phyloP scores from a whole-genome alignment of 2,113 vertebrate species.

The Clarias magur region DNA sequence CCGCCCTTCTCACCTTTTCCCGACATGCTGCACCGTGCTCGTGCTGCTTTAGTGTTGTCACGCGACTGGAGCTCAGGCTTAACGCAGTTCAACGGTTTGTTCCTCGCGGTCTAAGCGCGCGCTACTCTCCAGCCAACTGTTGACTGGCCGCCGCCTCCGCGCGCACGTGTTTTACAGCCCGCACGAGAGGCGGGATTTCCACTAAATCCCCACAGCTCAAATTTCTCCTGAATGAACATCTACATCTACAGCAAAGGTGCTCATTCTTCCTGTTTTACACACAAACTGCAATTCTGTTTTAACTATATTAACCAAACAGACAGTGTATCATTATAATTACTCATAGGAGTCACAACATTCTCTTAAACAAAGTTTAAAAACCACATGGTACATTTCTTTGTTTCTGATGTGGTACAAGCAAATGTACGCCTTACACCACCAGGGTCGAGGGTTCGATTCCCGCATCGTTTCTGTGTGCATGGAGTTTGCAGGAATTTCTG shows the following conservation, averaged over 20 bases:
- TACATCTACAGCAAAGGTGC: neutral
- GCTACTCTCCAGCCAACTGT: constrained; percentile 46
- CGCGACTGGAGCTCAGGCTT: neutral
- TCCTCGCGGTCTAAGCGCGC: constrained; percentile 8
- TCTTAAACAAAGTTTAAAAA: neutral
- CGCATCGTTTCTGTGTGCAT: too few relatives aligned
- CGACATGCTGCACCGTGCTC: constrained; percentile 36
- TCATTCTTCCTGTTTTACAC: neutral
- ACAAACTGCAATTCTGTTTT: too few relatives aligned
- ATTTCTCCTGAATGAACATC: constrained; percentile 12
- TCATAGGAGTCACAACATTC: neutral
- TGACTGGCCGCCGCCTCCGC: constrained; percentile 32
- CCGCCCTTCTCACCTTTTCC: constrained; percentile 33
- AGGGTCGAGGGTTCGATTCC: too few relatives aligned
- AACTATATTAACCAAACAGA: neutral
- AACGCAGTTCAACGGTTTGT: neutral
- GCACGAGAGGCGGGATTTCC: constrained; percentile 41
- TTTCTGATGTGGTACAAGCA: neutral
- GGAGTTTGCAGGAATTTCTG: too few relatives aligned
- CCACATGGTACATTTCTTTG: neutral
- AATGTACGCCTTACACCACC: neutral
- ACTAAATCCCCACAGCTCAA: neutral
- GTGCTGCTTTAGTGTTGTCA: neutral
- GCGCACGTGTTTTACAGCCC: constrained; percentile 48
- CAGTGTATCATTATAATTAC: too few relatives aligned